Evolutionary conservation across 2,888 invertebrate genomes (phyloP).

Genomic region (Trisateles emortualis): DNA sequence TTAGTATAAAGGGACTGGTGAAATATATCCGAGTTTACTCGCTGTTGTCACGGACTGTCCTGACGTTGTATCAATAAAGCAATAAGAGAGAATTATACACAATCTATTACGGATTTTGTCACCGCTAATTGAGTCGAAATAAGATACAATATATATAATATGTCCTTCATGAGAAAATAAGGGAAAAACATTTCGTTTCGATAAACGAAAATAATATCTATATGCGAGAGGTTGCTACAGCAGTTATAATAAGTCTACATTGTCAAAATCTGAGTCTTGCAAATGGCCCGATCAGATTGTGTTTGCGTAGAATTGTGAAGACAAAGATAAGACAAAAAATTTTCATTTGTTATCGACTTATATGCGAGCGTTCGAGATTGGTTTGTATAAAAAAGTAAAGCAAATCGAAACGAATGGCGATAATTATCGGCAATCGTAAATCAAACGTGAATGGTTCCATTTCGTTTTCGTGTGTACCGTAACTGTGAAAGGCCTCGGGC

Average conservation of each 20-base stretch:
- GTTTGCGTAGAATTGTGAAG: conserved; percentile 21
- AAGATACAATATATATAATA: not conserved
- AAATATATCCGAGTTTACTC: not conserved
- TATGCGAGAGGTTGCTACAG: not conserved
- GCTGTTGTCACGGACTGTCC: not conserved
- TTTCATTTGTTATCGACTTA: conserved; percentile 21
- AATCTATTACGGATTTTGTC: not conserved
- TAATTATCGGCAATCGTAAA: conserved; percentile 70
- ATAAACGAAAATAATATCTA: conserved; percentile 9
- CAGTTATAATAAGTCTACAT: conserved; percentile 14
- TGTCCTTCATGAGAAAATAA: not conserved
- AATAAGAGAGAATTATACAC: not conserved
- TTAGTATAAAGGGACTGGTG: not conserved
- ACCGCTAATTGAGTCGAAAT: conserved; percentile 1
- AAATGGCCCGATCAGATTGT: conserved; percentile 26
- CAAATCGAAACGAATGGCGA: conserved; percentile 55
- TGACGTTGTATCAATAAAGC: not conserved
- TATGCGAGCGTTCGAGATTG: conserved; percentile 26
- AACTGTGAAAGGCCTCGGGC: conserved; percentile 62
- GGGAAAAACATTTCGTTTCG: conserved; percentile 6
- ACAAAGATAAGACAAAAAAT: conserved; percentile 21
- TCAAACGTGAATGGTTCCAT: conserved; percentile 70
- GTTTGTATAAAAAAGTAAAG: conserved; percentile 48
- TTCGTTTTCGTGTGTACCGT: conserved; percentile 63
- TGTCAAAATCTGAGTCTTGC: conserved; percentile 26